Base-by-base conservation (phyloP, 1,140 invertebrate genomes). In the Pemphigus obesinymphae region DNA sequence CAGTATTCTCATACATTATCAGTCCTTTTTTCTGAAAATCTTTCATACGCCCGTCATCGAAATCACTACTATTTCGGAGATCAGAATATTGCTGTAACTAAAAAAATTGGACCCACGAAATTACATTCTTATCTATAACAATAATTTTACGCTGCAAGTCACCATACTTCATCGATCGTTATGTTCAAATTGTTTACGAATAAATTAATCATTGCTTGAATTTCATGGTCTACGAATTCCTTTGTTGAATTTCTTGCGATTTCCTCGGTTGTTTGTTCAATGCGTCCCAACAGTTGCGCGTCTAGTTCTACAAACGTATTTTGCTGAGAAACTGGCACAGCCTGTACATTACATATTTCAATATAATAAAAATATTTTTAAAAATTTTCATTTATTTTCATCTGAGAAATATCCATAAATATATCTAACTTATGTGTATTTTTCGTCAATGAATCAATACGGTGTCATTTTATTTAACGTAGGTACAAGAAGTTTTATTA, bases 1-100 rank as follows among this genome's bases (percentile, higher is more conserved):
- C 73, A 15, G 73, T 37, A 15, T 76, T 76, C 26, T 76, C 73
- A 20, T 55, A 76, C 73, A 76, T 76, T 26, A 58, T 76, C 10
- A 76, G 15, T 23, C 73, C 73, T 55, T 58, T 76, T 76, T 55
- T 76, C 29, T 76, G 73, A 34, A 40, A 37, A 8, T 76, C 73
- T 58, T 58, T 76, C 73, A 76, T 76, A 23, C 4, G 48, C 8
- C 13, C 20, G 10, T 76, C 50, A 17, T 58, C 50, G 13, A 55
- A 53, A 40, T 76, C n/a, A 1, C 26, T 37, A 37, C 48, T 76
- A 40, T 76, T 76, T 8, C 34, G 48, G 11, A 15, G 6, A 37
- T 7, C 40, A 4, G 73, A n/a, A 58, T 76, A 55, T 26, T 40
- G 50, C 7, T 55, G 29, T 11, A 76, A 40, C 73, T 76, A 23